These are phyloP conservation scores for Ptychodera flava DNA, from an alignment of 35 echinoderm and acorn worm genomes.

Conservation along the genomic window DNA sequence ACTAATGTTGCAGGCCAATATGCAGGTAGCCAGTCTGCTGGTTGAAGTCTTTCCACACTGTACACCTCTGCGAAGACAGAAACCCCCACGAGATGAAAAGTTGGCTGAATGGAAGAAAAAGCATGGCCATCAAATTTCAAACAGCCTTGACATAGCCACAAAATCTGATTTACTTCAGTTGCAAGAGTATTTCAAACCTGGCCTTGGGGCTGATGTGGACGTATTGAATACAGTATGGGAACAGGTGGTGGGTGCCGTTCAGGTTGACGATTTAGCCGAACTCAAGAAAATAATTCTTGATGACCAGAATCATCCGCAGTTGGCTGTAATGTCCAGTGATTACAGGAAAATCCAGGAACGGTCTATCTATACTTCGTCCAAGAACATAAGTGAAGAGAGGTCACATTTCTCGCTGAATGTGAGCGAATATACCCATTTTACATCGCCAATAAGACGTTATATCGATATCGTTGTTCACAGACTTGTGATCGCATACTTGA, in stretches of 20 bases:
- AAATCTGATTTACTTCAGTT: not conserved
- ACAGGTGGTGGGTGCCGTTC: not conserved
- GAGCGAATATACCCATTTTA: slow-evolving; percentile 75
- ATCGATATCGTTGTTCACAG: slow-evolving; percentile 87
- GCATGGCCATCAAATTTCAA: slow-evolving; percentile 14
- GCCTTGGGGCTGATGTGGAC: not conserved
- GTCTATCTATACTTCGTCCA: slow-evolving; percentile 48
- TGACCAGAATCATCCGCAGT: slow-evolving; percentile 72
- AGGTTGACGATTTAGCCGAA: slow-evolving; percentile 17
- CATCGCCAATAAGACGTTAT: slow-evolving; percentile 84
- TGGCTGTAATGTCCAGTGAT: slow-evolving; percentile 40
- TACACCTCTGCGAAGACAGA: slow-evolving; percentile 59
- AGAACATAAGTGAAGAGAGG: slow-evolving; percentile 25
- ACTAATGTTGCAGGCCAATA: slow-evolving; percentile 69
- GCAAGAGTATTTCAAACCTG: not conserved
- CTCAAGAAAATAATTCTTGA: slow-evolving; percentile 48
- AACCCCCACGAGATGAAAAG: slow-evolving; percentile 36
- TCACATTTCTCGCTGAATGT: slow-evolving; percentile 58
- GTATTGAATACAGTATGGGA: not conserved
- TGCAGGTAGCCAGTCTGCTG: slow-evolving; percentile 52
- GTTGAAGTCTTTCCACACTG: slow-evolving; percentile 34
- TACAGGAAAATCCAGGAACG: slow-evolving; percentile 44
- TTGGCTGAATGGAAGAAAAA: slow-evolving; percentile 41
- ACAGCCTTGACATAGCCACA: slow-evolving; percentile 10
- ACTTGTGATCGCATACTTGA: slow-evolving; percentile 48